Conservation (phyloP, 2,888 invertebrate species). For the Miltochrista miniata region DNA sequence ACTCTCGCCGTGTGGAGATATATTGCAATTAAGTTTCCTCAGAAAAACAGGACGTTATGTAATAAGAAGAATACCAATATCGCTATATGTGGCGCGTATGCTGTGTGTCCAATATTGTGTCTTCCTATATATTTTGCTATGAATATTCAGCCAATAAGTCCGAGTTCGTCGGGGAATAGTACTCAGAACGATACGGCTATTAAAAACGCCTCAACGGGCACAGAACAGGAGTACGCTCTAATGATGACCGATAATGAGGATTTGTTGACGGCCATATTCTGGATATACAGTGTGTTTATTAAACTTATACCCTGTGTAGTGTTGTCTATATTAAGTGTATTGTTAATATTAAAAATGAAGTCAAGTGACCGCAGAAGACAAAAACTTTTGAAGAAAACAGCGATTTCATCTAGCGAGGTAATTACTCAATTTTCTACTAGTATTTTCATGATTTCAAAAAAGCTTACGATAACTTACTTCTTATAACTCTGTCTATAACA, state of each 20-base stretch:
- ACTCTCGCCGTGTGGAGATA: slow-evolving; percentile 97
- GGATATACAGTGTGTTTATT: slow-evolving; percentile 96
- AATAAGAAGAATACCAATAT: slow-evolving; percentile 90
- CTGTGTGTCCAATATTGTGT: slow-evolving; percentile 92
- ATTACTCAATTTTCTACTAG: neutral
- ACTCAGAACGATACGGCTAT: slow-evolving; percentile 49
- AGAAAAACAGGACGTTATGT: slow-evolving; percentile 91
- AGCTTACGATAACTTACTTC: no score
- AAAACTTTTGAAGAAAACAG: slow-evolving; percentile 83
- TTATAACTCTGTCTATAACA: no score
- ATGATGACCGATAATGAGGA: slow-evolving; percentile 86
- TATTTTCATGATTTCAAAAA: no score
- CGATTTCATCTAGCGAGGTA: slow-evolving; percentile 71
- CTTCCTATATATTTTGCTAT: slow-evolving; percentile 92
- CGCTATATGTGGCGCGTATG: slow-evolving; percentile 90
- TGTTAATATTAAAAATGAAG: slow-evolving; percentile 89
- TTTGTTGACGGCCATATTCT: slow-evolving; percentile 90
- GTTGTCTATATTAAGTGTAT: slow-evolving; percentile 91
- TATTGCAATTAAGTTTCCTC: slow-evolving; percentile 93
- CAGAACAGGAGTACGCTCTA: slow-evolving; percentile 86
- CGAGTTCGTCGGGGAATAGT: slow-evolving; percentile 34
- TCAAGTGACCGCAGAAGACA: slow-evolving; percentile 91
- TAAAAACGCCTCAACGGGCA: slow-evolving; percentile 43
- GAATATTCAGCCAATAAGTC: slow-evolving; percentile 82
- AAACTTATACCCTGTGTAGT: slow-evolving; percentile 96